Base-by-base conservation (phyloP, 2,888 invertebrate species). In the Pseudoips prasinana region DNA sequence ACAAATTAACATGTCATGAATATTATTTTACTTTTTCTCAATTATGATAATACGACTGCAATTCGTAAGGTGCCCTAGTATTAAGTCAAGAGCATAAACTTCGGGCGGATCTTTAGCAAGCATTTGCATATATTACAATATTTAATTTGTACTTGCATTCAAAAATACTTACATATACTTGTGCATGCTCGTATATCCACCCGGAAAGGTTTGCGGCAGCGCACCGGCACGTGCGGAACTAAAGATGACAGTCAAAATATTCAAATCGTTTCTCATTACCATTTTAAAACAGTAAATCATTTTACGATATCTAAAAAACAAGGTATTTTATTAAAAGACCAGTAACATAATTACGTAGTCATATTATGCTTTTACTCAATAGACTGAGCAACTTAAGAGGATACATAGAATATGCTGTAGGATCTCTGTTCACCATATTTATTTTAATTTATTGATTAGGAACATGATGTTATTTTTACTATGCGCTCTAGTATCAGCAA, bases 1-100 rank as follows among this genome's bases (percentile, higher is more conserved):
- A 70, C 64, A 67, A 78, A 84, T 84, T 83, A 82, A 81, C 80
- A 82, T 84, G 76, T 81, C 83, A 84, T 85, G 81, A 85, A 85
- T 83, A 84, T 77, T 79, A 78, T 82, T 83, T 75, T 72, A 79
- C 72, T 81, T 83, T 82, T 82, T 80, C 74, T 69, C 73, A 73
- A 77, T 80, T 78, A 81, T 75, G 73, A 66, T 73, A 74, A 76
- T 74, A 53, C 30, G 49, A 51, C 56, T 57, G 59, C 63, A 65
- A 67, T 58, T 63, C 58, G 59, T 58, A 54, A 54, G 52, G 45
- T 73, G 76, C 81, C 79, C 84, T 81, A 80, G 76, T 74, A 80
- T 78, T 74, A 78, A 76, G 65, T 27, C 30, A 39, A 70, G 73
- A 72, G 73, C 73, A 73, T 78, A 75, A 78, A 74, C 68, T 61